Percentiles rank a stretch among this genome's conserved stretches.
These are phyloP conservation scores for Mellivora capensis DNA, from an alignment of 2,113 vertebrate species.

Conservation along the genomic window DNA sequence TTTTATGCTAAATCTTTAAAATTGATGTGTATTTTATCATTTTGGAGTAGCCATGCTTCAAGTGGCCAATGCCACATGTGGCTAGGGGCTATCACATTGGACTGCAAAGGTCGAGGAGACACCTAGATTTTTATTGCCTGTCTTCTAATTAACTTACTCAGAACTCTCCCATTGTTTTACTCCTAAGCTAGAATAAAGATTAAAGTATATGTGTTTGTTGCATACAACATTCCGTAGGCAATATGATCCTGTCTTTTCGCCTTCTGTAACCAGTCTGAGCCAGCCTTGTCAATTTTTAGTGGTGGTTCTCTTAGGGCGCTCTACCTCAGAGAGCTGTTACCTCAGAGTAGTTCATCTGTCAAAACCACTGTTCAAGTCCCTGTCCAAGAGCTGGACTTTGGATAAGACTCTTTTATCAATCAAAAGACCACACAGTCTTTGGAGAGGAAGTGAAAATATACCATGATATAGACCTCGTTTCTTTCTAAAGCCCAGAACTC, in stretches of 20 bases:
- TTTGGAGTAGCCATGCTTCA: neutral
- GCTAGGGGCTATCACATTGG: neutral
- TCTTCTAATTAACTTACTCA: neutral
- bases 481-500: neutral
- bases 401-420: neutral
- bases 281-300: neutral
- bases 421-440: neutral
- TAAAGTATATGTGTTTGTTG: neutral
- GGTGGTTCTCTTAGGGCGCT: neutral
- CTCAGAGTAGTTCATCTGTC: neutral
- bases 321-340: neutral
- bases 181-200: neutral
- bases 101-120: neutral
- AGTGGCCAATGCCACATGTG: neutral
- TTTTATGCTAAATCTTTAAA: neutral
- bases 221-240: neutral
- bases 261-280: neutral
- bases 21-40: neutral
- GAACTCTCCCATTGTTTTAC: neutral
- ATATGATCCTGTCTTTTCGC: neutral
- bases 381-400: neutral
- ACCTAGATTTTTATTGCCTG: neutral
- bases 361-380: neutral
- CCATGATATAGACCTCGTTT: neutral
- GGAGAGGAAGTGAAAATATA: neutral